phyloP scores from a whole-genome alignment of 2,888 invertebrate genomes.

The Thera obeliscata region DNA sequence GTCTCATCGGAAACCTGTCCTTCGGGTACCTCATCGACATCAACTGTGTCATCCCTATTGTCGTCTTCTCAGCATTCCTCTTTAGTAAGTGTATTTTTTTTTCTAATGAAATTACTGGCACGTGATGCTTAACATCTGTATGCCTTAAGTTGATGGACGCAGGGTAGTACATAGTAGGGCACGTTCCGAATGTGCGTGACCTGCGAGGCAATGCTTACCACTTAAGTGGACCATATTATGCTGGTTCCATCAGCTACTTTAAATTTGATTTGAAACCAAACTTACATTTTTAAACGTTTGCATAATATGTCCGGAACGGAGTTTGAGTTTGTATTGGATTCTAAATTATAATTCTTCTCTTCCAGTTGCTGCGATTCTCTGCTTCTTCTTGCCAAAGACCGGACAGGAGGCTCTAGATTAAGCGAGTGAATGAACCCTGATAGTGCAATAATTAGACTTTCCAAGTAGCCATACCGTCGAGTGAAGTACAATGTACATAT shows the following conservation, averaged over 20 bases:
- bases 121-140: too few species aligned
- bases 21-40: constrained; percentile 92
- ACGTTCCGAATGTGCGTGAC: too few species aligned
- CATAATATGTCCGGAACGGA: too few species aligned
- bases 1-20: constrained; percentile 89
- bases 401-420: constrained; percentile 89
- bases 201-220: too few species aligned
- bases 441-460: constrained; percentile 72
- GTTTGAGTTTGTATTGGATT: not conserved
- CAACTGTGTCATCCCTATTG: constrained; percentile 90
- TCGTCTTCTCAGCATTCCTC: constrained; percentile 89
- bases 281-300: not conserved
- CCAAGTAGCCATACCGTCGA: constrained; percentile 43
- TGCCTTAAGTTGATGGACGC: too few species aligned
- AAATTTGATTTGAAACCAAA: not conserved
- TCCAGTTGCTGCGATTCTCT: constrained; percentile 89
- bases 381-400: constrained; percentile 90
- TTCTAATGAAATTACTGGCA: too few species aligned
- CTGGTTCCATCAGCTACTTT: too few species aligned
- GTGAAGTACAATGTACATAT: constrained; percentile 71
- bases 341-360: constrained; percentile 6
- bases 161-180: too few species aligned
- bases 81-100: constrained; percentile 83
- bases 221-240: too few species aligned
- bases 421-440: constrained; percentile 50